A percentile compares a stretch with the other conserved stretches of the same genome.
phyloP scores from a whole-genome alignment of 2,113 vertebrate species.

The Hydropotes inermis region DNA sequence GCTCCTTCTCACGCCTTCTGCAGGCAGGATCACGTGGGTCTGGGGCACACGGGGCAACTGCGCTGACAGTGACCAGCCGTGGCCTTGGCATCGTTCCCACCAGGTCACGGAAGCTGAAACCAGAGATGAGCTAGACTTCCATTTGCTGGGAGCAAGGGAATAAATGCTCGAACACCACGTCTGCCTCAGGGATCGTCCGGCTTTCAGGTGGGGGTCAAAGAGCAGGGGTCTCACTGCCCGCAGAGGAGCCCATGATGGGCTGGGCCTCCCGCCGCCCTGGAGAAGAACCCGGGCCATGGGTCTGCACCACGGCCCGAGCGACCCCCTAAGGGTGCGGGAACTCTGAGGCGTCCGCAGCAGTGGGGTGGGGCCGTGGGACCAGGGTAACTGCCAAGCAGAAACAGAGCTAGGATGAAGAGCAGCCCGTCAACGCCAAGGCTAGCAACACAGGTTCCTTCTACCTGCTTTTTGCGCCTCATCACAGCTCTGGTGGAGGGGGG shows the following conservation, averaged over 20 bases:
- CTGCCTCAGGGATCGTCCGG: accelerated
- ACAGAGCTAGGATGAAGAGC: neutral
- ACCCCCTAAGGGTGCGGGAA: too few relatives aligned
- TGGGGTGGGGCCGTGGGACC: accelerated
- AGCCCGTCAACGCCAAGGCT: accelerated
- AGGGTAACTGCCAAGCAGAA: accelerated
- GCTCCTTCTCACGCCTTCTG: neutral
- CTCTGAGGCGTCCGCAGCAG: neutral
- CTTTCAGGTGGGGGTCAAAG: neutral
- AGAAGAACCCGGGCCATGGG: neutral
- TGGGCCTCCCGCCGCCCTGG: neutral
- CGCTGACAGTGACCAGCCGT: accelerated
- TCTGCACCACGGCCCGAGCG: neutral
- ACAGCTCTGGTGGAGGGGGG: neutral
- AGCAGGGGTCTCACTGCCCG: neutral
- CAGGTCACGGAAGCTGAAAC: too few relatives aligned
- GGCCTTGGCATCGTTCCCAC: neutral
- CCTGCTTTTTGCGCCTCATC: accelerated
- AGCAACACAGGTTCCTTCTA: accelerated
- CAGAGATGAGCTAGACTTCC: neutral
- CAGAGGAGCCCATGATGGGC: neutral
- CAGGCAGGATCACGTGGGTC: neutral
- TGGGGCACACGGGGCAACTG: neutral
- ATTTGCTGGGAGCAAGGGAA: neutral
- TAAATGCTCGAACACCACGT: accelerated